phyloP scores from a whole-genome alignment of 64 coral and sea anemone species.

The Montipora sp. region DNA sequence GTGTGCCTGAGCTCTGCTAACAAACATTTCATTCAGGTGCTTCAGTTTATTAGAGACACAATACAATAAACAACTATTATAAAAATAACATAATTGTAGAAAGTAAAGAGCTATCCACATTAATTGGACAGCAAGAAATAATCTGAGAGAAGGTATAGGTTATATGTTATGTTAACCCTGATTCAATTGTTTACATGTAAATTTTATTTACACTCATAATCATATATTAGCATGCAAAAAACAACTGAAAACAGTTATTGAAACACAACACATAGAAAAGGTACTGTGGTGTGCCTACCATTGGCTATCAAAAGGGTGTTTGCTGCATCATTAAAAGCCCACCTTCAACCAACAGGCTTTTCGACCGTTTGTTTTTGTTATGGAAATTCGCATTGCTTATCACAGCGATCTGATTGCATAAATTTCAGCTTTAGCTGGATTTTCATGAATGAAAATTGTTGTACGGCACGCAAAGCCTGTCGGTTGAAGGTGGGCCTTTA shows the following conservation, averaged over 20 bases:
- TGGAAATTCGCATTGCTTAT: no score
- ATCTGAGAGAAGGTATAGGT: neutral
- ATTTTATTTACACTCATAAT: neutral
- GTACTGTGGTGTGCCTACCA: conserved; percentile 32
- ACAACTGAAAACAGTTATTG: conserved; percentile 4
- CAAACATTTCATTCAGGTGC: neutral
- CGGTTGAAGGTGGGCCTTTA: no score
- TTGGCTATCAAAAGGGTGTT: conserved; percentile 44
- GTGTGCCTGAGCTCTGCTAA: neutral
- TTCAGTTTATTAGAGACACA: neutral
- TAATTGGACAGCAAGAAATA: conserved; percentile 9
- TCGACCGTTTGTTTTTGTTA: no score
- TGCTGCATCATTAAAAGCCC: conserved; percentile 38
- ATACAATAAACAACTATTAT: neutral
- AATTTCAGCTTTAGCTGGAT: no score
- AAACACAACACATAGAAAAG: conserved; percentile 19
- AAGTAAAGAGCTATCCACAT: conserved; percentile 32
- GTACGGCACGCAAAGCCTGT: no score
- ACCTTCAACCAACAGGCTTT: no score
- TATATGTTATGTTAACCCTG: neutral
- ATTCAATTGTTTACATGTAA: neutral
- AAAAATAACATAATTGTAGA: neutral
- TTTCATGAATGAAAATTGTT: no score
- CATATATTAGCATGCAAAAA: conserved; percentile 22
- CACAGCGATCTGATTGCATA: no score